A percentile compares a stretch with the other conserved stretches of the same genome.
Conservation (phyloP, 2,113 vertebrate genomes). For the Probosciger aterrimus region DNA sequence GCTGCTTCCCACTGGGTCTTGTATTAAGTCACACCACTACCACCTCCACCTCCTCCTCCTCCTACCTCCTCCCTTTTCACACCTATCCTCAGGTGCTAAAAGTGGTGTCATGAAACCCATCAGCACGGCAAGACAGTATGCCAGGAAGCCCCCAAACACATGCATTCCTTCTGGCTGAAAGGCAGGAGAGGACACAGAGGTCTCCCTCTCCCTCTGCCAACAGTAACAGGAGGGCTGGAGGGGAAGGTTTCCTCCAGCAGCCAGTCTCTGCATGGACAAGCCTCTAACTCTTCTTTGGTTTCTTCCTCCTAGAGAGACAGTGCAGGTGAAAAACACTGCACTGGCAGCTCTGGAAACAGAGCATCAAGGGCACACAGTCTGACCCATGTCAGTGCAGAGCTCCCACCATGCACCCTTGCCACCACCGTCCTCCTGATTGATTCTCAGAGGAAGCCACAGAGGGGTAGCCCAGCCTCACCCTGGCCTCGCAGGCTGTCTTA, state of each 20-base stretch:
- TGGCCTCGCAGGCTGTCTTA: background rate
- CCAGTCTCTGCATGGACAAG: background rate
- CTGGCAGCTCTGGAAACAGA: background rate
- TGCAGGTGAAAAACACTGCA: background rate
- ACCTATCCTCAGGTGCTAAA: conserved; percentile 49
- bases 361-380: background rate
- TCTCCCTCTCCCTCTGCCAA: background rate
- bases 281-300: background rate
- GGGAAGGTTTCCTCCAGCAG: background rate
- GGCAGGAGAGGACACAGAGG: background rate
- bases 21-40: conserved; percentile 49
- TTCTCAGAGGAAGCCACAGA: background rate
- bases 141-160: background rate
- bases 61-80: conserved; percentile 24
- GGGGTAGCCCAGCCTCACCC: background rate
- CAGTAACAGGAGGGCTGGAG: background rate
- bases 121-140: background rate
- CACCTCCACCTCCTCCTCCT: background rate
- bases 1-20: conserved; percentile 50
- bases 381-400: accelerated
- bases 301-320: background rate
- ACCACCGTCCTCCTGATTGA: background rate
- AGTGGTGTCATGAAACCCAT: conserved; percentile 23
- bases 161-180: background rate
- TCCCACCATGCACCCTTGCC: background rate